A percentile compares a stretch with the other conserved stretches of the same genome.
Evolutionary conservation across 2,888 invertebrate species (phyloP).

Genomic region (Drosophila picticornis): DNA sequence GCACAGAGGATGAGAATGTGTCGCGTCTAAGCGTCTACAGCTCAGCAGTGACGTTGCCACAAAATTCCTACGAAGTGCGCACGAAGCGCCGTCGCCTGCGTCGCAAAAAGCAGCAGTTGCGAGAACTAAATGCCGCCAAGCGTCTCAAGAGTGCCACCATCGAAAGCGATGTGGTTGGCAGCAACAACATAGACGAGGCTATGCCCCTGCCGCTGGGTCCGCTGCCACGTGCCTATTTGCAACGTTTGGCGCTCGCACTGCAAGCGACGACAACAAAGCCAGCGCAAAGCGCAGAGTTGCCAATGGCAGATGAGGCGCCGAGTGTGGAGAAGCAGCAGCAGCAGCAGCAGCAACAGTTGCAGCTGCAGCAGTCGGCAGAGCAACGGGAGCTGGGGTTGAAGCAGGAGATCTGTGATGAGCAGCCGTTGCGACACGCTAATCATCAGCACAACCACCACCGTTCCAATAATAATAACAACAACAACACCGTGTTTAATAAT

Average conservation of each 20-base stretch:
- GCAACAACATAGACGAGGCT: constrained; percentile 8
- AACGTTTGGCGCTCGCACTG: constrained; percentile 73
- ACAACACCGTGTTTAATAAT: constrained; percentile 76
- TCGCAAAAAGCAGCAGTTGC: constrained; percentile 60
- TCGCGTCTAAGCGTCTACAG: constrained; percentile 74
- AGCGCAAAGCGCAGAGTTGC: background rate
- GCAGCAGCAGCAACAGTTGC: constrained; percentile 7
- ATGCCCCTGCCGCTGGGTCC: constrained; percentile 47
- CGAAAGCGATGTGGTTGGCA: constrained; percentile 20
- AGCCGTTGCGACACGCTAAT: constrained; percentile 66
- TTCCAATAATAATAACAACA: constrained; percentile 71
- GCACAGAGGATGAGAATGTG: constrained; percentile 72
- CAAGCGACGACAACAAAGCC: constrained; percentile 36
- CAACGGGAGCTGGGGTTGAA: constrained; percentile 63
- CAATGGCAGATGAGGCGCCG: background rate
- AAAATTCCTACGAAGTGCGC: constrained; percentile 52
- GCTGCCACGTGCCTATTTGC: constrained; percentile 70
- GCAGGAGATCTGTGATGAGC: constrained; percentile 47
- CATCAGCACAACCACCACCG: constrained; percentile 70
- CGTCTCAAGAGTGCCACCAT: constrained; percentile 56
- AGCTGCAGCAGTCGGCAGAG: constrained; percentile 27
- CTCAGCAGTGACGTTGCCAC: constrained; percentile 74
- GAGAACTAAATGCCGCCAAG: constrained; percentile 70
- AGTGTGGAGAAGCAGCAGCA: constrained; percentile 22
- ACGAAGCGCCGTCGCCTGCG: constrained; percentile 67